A percentile compares a stretch with the other conserved stretches of the same genome.
Conservation (phyloP, 2,888 invertebrate genomes). For the Ormyrus thymus region DNA sequence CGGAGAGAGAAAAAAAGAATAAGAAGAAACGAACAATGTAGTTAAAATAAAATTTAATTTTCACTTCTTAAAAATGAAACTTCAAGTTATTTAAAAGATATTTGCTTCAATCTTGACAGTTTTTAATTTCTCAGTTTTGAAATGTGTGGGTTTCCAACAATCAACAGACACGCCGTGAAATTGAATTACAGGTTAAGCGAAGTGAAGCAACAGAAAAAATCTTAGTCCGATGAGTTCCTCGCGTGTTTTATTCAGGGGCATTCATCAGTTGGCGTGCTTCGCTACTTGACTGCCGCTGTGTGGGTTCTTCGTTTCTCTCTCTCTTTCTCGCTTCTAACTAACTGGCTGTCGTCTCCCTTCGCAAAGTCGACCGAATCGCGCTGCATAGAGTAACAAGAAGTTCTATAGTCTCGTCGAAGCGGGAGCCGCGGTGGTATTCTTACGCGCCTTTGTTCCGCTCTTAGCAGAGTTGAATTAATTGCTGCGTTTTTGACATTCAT, state of each 20-base stretch:
- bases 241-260: slow-evolving; percentile 63
- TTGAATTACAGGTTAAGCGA: slow-evolving; percentile 71
- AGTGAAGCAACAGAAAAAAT: slow-evolving; percentile 58
- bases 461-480: slow-evolving; percentile 71
- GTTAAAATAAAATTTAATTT: too few species aligned
- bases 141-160: not conserved
- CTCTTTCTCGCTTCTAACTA: slow-evolving; percentile 47
- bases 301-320: slow-evolving; percentile 55
- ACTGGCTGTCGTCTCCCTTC: slow-evolving; percentile 4
- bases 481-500: slow-evolving; percentile 73
- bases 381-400: slow-evolving; percentile 61
- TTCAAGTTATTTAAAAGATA: too few species aligned
- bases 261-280: slow-evolving; percentile 47
- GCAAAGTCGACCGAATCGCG: slow-evolving; percentile 59
- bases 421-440: slow-evolving; percentile 67
- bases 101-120: too few species aligned
- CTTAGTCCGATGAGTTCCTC: slow-evolving; percentile 69
- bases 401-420: slow-evolving; percentile 64
- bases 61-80: too few species aligned
- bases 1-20: slow-evolving; percentile 34
- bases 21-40: slow-evolving; percentile 11
- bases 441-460: slow-evolving; percentile 67
- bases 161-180: slow-evolving; percentile 67
- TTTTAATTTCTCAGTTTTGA: too few species aligned
- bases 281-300: slow-evolving; percentile 64